phyloP scores from a whole-genome alignment of 2,888 invertebrate genomes.

The Muschampia plurimacula region DNA sequence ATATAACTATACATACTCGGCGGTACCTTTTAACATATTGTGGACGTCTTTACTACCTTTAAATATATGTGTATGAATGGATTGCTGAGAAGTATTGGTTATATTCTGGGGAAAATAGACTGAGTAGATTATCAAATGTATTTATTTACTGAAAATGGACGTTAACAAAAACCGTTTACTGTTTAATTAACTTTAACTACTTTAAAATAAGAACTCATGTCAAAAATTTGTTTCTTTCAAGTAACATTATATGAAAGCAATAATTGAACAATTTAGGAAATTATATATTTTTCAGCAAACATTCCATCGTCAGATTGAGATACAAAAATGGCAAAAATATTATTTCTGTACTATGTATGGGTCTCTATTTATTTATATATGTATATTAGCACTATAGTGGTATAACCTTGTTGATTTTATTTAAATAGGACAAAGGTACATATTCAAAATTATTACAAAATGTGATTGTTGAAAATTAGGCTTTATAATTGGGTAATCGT shows the following conservation, averaged over 20 bases:
- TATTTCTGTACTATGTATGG: slow-evolving; percentile 14
- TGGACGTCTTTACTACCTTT: slow-evolving; percentile 43
- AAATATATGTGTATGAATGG: neutral
- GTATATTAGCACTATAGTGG: slow-evolving; percentile 18
- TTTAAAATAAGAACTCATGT: too few relatives aligned
- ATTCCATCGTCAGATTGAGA: neutral
- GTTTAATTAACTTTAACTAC: too few relatives aligned
- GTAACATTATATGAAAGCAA: too few relatives aligned
- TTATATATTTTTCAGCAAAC: slow-evolving; percentile 26
- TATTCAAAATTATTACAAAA: neutral
- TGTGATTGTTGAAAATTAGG: slow-evolving; percentile 9
- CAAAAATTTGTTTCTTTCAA: too few relatives aligned
- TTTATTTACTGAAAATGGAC: neutral
- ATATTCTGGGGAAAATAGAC: neutral
- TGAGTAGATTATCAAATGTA: neutral
- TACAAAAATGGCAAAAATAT: slow-evolving; percentile 8
- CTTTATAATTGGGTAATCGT: slow-evolving; percentile 16
- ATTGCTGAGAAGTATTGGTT: slow-evolving; percentile 21
- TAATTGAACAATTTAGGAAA: neutral
- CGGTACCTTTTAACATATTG: slow-evolving; percentile 41
- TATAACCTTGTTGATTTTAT: slow-evolving; percentile 6
- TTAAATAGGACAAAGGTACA: neutral
- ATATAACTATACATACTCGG: slow-evolving; percentile 45
- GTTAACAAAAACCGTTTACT: too few relatives aligned
- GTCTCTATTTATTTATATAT: slow-evolving; percentile 21